These are phyloP conservation scores for Dipodomys stephensi DNA, from an alignment of 2,113 vertebrate species.

Conservation along the genomic window DNA sequence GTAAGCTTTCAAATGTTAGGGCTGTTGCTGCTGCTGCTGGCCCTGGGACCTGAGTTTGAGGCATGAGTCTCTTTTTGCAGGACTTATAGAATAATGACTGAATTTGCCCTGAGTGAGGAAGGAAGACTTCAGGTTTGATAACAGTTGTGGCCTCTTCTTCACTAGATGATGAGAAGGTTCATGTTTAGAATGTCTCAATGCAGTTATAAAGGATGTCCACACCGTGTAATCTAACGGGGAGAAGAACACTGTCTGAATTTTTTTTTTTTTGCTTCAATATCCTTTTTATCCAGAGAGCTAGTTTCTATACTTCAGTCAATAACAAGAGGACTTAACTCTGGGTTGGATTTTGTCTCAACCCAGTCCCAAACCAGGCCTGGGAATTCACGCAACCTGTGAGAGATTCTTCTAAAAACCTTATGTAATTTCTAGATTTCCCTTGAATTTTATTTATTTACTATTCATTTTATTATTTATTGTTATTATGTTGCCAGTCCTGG, in stretches of 20 bases:
- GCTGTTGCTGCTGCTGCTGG: neutral
- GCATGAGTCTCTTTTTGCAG: neutral
- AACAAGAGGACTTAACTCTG: neutral
- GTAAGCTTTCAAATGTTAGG: neutral
- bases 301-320: neutral
- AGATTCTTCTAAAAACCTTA: neutral
- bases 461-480: too few relatives aligned
- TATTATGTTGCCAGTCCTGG: too few relatives aligned
- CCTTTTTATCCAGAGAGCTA: neutral
- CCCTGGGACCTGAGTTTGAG: neutral
- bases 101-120: neutral
- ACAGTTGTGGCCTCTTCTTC: neutral
- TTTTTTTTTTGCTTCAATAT: neutral
- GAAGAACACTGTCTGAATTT: neutral
- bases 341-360: neutral
- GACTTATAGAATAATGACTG: neutral
- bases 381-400: neutral
- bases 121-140: neutral
- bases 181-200: neutral
- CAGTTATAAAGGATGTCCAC: neutral
- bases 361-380: neutral
- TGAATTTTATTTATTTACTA: neutral
- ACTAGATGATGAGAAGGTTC: neutral
- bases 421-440: neutral
- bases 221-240: neutral